Conservation (phyloP, 1,140 invertebrate genomes). For the Gyrodactylus bullatarudis region DNA sequence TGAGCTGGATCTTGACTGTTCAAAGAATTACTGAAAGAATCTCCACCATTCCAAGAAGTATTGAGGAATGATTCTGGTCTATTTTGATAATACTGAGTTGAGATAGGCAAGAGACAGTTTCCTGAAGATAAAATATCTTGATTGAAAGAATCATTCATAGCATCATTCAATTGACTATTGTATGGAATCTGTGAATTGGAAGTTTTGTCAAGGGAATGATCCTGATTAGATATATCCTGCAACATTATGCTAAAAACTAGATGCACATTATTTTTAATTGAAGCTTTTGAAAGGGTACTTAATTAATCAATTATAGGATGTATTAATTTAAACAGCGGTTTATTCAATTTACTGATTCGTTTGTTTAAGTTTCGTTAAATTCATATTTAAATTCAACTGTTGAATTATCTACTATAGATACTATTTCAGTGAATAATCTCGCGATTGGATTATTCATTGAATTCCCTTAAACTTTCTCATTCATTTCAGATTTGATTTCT, state of each 20-base stretch:
- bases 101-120: not conserved
- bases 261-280: not conserved
- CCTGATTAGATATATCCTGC: not conserved
- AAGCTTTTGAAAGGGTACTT: not conserved
- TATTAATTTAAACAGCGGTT: not conserved
- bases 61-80: not conserved
- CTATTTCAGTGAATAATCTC: too few relatives aligned
- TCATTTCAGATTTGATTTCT: too few relatives aligned
- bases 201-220: not conserved
- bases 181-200: not conserved
- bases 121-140: not conserved
- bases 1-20: not conserved
- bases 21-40: not conserved
- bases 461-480: too few relatives aligned
- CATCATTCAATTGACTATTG: not conserved
- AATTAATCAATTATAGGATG: not conserved
- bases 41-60: not conserved
- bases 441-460: too few relatives aligned
- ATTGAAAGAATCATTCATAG: not conserved
- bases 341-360: too few relatives aligned
- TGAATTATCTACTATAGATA: too few relatives aligned
- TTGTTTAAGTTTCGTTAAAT: too few relatives aligned
- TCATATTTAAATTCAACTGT: too few relatives aligned
- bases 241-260: not conserved
- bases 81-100: not conserved